phyloP scores from a whole-genome alignment of 1,140 invertebrate genomes.

The Procambarus clarkii region DNA sequence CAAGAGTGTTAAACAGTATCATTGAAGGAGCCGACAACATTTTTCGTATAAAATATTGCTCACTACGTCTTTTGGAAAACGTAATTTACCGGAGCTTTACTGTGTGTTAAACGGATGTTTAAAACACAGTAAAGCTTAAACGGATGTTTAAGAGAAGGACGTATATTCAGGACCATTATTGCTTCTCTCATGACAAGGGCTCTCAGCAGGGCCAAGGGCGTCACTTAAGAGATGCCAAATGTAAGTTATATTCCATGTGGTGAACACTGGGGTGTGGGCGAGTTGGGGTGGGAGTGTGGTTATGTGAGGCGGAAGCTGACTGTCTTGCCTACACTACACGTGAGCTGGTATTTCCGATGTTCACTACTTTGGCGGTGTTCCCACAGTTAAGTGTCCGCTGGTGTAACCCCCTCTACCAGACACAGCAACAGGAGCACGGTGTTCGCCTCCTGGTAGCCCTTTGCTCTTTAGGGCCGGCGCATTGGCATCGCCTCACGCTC shows the following conservation, averaged over 20 bases:
- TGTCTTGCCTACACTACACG: neutral
- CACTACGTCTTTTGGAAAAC: too few relatives aligned
- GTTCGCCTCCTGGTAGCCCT: neutral
- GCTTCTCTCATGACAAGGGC: too few relatives aligned
- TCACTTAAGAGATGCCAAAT: too few relatives aligned
- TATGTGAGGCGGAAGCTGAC: constrained; percentile 4
- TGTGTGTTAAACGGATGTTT: too few relatives aligned
- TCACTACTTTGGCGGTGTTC: neutral
- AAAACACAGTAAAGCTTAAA: too few relatives aligned
- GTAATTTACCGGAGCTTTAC: too few relatives aligned
- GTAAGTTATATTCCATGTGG: neutral
- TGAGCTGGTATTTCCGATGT: neutral
- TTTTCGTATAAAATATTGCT: too few relatives aligned
- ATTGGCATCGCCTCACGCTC: neutral
- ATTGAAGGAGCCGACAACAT: too few relatives aligned
- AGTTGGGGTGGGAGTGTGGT: neutral
- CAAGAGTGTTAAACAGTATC: too few relatives aligned
- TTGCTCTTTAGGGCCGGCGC: neutral
- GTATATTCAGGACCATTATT: too few relatives aligned
- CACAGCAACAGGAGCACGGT: neutral
- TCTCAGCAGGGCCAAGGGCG: too few relatives aligned
- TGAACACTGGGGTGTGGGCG: neutral
- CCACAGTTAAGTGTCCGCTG: neutral
- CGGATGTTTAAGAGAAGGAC: too few relatives aligned
- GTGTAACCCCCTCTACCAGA: neutral